Conservation (phyloP, 2,113 vertebrate genomes). For the Chamaetylas fuelleborni region DNA sequence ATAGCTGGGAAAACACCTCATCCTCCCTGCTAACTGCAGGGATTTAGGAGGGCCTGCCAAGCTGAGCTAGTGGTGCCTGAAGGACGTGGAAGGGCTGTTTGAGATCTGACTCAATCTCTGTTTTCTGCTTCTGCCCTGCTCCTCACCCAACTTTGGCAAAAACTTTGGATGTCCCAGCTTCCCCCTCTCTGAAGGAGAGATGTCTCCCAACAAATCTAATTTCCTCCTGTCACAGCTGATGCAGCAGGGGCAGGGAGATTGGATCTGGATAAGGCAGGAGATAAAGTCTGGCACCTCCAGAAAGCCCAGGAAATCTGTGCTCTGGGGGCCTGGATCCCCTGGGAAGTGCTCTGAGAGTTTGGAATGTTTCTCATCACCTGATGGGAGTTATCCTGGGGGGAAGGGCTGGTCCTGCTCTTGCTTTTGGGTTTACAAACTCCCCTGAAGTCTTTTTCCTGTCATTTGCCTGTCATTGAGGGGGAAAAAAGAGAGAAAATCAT, state of each 20-base stretch:
- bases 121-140: background rate
- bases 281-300: background rate
- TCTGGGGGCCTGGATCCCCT: background rate
- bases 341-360: background rate
- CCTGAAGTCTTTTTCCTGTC: background rate
- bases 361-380: background rate
- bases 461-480: accelerated
- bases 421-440: background rate
- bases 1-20: background rate
- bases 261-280: background rate
- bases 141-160: background rate
- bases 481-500: background rate
- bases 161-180: background rate
- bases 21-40: background rate
- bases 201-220: accelerated
- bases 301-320: background rate
- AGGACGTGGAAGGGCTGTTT: background rate
- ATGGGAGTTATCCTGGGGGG: background rate
- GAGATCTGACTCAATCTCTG: background rate
- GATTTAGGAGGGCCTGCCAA: background rate
- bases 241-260: background rate
- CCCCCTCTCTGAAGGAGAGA: background rate
- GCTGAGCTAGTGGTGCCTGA: background rate
- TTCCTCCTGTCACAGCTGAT: background rate
- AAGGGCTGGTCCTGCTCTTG: background rate